Evolutionary conservation across 1,140 invertebrate species (phyloP).

Genomic region (Caenorhabditis tropicalis): DNA sequence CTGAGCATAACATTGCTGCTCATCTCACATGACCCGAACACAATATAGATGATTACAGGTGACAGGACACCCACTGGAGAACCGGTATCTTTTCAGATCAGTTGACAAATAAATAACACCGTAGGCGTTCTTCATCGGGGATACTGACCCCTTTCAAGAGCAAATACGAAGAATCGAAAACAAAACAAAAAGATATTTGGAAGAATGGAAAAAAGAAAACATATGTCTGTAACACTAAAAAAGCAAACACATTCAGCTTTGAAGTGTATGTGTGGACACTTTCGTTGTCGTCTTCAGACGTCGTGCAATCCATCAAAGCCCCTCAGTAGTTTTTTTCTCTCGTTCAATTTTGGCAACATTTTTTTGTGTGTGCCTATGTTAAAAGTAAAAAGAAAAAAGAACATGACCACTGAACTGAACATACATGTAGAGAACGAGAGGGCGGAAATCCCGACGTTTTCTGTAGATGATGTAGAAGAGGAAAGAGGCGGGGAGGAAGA

Average conservation of each 20-base stretch:
- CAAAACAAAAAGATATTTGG: not conserved
- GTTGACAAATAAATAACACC: conserved; percentile 20
- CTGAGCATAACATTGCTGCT: conserved; percentile 6
- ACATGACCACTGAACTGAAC: not conserved
- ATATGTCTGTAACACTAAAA: conserved; percentile 18
- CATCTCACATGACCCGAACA: conserved; percentile 6
- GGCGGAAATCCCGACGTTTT: not conserved
- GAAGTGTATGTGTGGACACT: conserved; percentile 11
- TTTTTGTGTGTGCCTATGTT: not conserved
- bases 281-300: not conserved
- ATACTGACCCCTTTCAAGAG: not conserved
- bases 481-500: not conserved
- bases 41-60: not conserved
- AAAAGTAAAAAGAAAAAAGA: not conserved
- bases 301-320: conserved; percentile 14
- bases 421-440: not conserved
- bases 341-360: conserved; percentile 9
- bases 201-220: not conserved
- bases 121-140: not conserved
- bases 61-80: not conserved
- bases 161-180: not conserved
- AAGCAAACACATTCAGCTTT: conserved; percentile 20
- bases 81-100: not conserved
- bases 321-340: not conserved
- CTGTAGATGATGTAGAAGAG: not conserved